Conservation (phyloP, 1,140 invertebrate species). For the Triops longicaudatus region DNA sequence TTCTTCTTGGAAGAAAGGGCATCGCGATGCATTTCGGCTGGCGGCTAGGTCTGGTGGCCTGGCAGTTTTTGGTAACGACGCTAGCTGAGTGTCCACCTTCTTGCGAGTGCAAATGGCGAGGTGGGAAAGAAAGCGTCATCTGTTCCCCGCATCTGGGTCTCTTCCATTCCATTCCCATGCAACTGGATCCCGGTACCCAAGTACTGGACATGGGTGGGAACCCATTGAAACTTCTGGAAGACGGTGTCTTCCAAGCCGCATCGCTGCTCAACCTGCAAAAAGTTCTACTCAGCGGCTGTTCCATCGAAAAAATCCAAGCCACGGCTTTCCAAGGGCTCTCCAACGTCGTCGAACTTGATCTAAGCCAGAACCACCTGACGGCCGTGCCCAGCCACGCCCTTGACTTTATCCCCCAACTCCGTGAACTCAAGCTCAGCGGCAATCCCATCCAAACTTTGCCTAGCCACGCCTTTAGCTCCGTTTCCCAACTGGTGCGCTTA, state of each 20-base stretch:
- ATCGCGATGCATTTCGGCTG: background rate
- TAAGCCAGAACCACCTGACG: slow-evolving; percentile 59
- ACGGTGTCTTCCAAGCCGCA: slow-evolving; percentile 16
- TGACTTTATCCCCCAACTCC: slow-evolving; percentile 56
- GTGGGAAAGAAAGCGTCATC: slow-evolving; percentile 22
- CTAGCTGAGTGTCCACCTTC: slow-evolving; percentile 1
- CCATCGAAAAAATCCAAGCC: slow-evolving; percentile 51
- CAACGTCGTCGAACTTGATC: slow-evolving; percentile 66
- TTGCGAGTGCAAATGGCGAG: slow-evolving; percentile 23
- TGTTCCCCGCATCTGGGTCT: slow-evolving; percentile 9
- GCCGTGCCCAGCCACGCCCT: slow-evolving; percentile 60
- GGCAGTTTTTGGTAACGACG: background rate
- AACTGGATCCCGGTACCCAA: slow-evolving; percentile 14
- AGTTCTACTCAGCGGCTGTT: slow-evolving; percentile 41
- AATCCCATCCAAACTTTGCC: slow-evolving; percentile 60
- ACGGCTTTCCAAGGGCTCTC: slow-evolving; percentile 58
- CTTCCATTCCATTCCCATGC: slow-evolving; percentile 17
- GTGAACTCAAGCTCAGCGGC: slow-evolving; percentile 60
- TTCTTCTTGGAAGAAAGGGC: background rate
- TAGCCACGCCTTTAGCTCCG: slow-evolving; percentile 56
- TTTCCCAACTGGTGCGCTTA: slow-evolving; percentile 59
- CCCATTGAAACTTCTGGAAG: slow-evolving; percentile 22
- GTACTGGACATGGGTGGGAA: slow-evolving; percentile 27
- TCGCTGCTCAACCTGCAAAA: slow-evolving; percentile 21
- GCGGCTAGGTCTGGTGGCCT: background rate